Evolutionary conservation across 2,888 invertebrate genomes (phyloP), one percentile per base, ranked within the genome.

Genomic region (Oscheius sp.): DNA sequence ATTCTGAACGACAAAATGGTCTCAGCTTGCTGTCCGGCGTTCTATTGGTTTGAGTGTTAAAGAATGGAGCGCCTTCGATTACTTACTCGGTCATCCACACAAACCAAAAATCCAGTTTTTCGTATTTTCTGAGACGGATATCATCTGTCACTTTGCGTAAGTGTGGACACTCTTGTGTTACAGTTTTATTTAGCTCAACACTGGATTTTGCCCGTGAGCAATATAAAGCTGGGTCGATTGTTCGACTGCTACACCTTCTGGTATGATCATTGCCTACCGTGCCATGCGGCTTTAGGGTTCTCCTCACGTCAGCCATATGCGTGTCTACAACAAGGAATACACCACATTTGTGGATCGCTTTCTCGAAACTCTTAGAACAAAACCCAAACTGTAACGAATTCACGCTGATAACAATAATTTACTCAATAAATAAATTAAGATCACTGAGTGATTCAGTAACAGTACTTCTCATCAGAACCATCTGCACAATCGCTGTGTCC

Each of bases 401-500:
- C 16, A 21, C 9, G 35, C n/a, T n/a, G 35, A 35, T 35, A 35
- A 35, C 35, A 3, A 35, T 35, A 9, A 35, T 49, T 66, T 66
- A 45, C 46, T 41, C 21, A 66, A 66, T 66, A 52, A 66, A 66
- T 66, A 49, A 16, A n/a, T 16, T 45, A 45, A 45, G 1, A 63
- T 16, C n/a, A 5, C 35, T 58, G 35, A 35, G 5, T 9, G 35
- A 9, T 35, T 66, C 66, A 81, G 56, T 76, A 84, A 71, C 87
- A 87, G 69, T 87, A 87, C 59, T 84, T 83, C 74, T 87, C 87
- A 72, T 87, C 87, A 1, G 82, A 82, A 27, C 84, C 86, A 72
- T 87, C 87, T 0, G 83, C 79, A 75, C 87, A 87, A 70, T 88
- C 80, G 2, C 73, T 73, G 25, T 72, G 74, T 21, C 87, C 87